Evolutionary conservation across 2,888 invertebrate genomes (phyloP), one percentile per base, ranked within the genome.

Genomic region (Argyresthia goedartella): DNA sequence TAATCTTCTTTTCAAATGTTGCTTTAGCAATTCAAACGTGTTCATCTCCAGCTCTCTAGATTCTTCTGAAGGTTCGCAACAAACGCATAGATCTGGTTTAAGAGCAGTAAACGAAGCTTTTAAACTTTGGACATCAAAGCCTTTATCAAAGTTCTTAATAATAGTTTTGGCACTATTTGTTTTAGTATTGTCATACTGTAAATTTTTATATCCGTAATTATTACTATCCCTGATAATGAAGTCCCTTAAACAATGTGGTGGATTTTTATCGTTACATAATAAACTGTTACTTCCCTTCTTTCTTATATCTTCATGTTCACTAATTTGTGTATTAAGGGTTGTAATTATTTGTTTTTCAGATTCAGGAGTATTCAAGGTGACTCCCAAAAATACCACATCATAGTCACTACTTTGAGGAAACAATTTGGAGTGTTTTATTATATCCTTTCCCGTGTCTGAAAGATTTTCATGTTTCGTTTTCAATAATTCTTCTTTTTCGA

Each of bases 311-410:
- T 25, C 6, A 25, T 39, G 8, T 39, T n/a, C 39, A 39, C 3
- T 39, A 39, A 9, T n/a, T 39, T 8, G n/a, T 9, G 9, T 39
- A 11, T 39, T 3, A 39, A 4, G 9, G 4, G 39, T 39, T 39
- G 9, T 39, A 4, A 39, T 6, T n/a, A 39, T 39, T 25, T 46
- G 16, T 25, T 8, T 11, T n/a, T 11, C 25, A n/a, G 1, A 4
- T 15, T 44, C 15, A 0, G 44, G 8, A 15, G 14, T 8, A 15
- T 46, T 62, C 52, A 85, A 64, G 10, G 82, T 81, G 8, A 80
- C 85, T 15, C 85, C 85, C 52, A 85, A 68, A 65, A 81, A 78
- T 49, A 74, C 69, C 25, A 85, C 71, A 48, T 65, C 62, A 59
- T 72, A 77, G 53, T 75, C 71, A 64, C 64, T 63, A 49, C 60